Percentiles rank a stretch among this genome's conserved stretches.
Conservation (phyloP, 2,797 vertebrate genomes). For the Percopsis omiscomaycus region DNA sequence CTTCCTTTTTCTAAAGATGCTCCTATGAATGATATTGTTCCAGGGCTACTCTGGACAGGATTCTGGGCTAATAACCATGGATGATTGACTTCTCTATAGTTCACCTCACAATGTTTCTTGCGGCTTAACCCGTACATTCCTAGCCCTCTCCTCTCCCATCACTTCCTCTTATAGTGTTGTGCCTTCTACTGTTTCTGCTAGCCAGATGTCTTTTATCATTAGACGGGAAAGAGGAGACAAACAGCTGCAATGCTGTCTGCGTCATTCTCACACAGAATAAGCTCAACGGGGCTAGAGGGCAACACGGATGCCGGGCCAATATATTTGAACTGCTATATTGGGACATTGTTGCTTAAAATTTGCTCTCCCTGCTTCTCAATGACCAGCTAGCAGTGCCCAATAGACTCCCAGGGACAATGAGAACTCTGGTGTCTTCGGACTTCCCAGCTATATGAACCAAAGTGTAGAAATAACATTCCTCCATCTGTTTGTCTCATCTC, state of each 20-base stretch:
- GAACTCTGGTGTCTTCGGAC: constrained; percentile 22
- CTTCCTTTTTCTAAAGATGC: too few relatives aligned
- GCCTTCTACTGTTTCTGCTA: constrained; percentile 31
- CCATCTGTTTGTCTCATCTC: constrained; percentile 76
- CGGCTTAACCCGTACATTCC: constrained; percentile 3
- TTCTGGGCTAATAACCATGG: neutral
- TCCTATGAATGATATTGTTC: too few relatives aligned
- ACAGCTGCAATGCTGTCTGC: constrained; percentile 59
- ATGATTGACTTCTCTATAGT: constrained; percentile 6
- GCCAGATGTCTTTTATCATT: constrained; percentile 70
- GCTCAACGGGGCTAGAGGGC: constrained; percentile 30
- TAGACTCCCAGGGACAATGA: constrained; percentile 28
- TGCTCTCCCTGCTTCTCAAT: constrained; percentile 13
- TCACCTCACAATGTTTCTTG: constrained; percentile 24
- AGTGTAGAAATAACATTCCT: constrained; percentile 42
- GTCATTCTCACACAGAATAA: constrained; percentile 46
- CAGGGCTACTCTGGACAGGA: too few relatives aligned
- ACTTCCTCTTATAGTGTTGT: constrained; percentile 10
- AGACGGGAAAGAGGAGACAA: constrained; percentile 20
- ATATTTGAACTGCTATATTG: constrained; percentile 46
- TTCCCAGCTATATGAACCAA: constrained; percentile 26
- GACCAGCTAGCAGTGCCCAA: constrained; percentile 9
- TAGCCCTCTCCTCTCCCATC: constrained; percentile 1
- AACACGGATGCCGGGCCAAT: constrained; percentile 50
- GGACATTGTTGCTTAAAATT: constrained; percentile 50